Evolutionary conservation across 1,140 invertebrate species (phyloP), one percentile per base, ranked within the genome.

Genomic region (Papilio polyxenes): DNA sequence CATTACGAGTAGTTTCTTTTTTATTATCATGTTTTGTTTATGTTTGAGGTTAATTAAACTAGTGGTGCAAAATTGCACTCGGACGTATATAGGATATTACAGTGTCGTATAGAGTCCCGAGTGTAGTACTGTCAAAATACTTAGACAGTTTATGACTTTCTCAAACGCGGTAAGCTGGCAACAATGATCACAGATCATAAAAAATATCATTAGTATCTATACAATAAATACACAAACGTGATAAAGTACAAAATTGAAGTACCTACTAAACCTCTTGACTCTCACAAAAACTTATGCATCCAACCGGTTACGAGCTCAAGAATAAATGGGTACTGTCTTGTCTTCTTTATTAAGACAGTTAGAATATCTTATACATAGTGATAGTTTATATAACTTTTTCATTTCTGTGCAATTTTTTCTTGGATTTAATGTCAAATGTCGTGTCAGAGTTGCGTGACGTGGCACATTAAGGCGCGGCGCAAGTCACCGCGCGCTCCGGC

Each of bases 381-480:
- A 1, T 69, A 20, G n/a, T 62, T 23, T 6, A 20, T 69, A 37
- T 15, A 15, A 37, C 5, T 17, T 69, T 69, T 69, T 69, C 11
- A 69, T 37, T 40, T 81, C 75, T 81, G 62, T 75, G 62, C 82
- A 80, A 85, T 80, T 83, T 87, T 82, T 86, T 87, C 83, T 86
- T 87, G 74, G 62, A 86, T 88, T 89, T 88, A 86, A 86, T 89
- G 83, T 89, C 85, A 86, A 89, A 89, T 90, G 86, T 77, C 89
- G 89, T 90, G 89, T 88, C 85, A 78, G 84, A 88, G 87, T 92
- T 84, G 91, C 91, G 91, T 92, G 91, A 87, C 89, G 86, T 76
- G 83, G 83, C 82, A 87, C 90, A 91, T 92, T 91, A 91, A 85
- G 86, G 86, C 83, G 83, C 81, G 83, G 84, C 85, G 87, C 86